Conservation (phyloP, 1,140 invertebrate genomes). For the Tyrophagus putrescentiae region DNA sequence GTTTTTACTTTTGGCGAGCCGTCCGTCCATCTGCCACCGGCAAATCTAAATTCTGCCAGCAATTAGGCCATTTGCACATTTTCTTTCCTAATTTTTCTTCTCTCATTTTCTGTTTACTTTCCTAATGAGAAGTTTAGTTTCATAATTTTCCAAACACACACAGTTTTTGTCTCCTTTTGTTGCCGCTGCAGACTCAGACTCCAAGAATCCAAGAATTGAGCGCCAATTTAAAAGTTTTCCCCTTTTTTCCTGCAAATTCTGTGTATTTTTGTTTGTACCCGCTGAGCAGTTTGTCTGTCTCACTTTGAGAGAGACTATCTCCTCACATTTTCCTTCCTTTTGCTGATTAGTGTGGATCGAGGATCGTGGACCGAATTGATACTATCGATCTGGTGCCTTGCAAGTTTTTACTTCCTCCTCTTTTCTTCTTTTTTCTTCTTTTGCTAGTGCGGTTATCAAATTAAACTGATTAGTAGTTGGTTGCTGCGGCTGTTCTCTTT, state of each 20-base stretch:
- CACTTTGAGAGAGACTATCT: neutral
- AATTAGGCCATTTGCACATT: too few species aligned
- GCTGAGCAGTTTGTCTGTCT: neutral
- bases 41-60: too few species aligned
- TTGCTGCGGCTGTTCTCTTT: neutral
- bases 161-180: too few species aligned
- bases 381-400: neutral
- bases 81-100: too few species aligned
- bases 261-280: neutral
- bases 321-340: neutral
- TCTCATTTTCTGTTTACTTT: too few species aligned
- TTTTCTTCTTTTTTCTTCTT: neutral
- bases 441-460: neutral
- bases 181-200: neutral
- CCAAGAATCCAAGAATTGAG: neutral
- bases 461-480: slow-evolving; percentile 3
- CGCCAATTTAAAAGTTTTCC: neutral
- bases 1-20: too few species aligned
- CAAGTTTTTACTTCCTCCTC: neutral
- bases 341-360: neutral
- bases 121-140: too few species aligned
- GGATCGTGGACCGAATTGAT: neutral
- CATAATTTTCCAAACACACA: too few species aligned
- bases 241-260: neutral
- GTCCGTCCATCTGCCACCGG: too few species aligned